Conservation (phyloP, 2,888 invertebrate species). For the Barypeithes pellucidus region DNA sequence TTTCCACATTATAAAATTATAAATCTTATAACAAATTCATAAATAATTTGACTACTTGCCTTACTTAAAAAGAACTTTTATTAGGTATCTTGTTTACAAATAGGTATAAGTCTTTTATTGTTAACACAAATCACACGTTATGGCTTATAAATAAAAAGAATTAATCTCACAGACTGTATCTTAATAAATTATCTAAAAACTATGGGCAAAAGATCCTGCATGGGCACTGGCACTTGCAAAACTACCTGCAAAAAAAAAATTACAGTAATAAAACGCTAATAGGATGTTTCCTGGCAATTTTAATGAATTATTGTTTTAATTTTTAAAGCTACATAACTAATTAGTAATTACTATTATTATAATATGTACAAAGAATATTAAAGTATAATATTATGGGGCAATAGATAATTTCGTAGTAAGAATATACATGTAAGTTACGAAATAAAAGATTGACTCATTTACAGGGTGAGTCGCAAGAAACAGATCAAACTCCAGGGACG, state of each 20-base stretch:
- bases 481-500: no score
- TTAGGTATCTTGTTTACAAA: background rate
- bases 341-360: constrained; percentile 21
- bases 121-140: constrained; percentile 39
- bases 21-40: no score
- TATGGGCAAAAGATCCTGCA: constrained; percentile 47
- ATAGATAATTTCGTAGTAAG: background rate
- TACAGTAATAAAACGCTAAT: constrained; percentile 21
- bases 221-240: constrained; percentile 46
- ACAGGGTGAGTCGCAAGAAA: no score
- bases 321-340: constrained; percentile 14
- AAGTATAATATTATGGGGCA: background rate
- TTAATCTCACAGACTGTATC: constrained; percentile 21
- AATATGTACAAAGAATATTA: background rate
- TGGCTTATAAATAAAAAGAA: constrained; percentile 37
- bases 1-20: no score
- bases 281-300: constrained; percentile 13
- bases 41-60: no score
- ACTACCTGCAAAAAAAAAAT: constrained; percentile 53
- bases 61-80: no score
- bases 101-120: constrained; percentile 30
- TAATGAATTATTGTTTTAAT: constrained; percentile 14
- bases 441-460: no score
- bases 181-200: constrained; percentile 40
- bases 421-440: background rate